Conservation (phyloP, 2,797 vertebrate species). For the Helicolenus hilgendorfi region DNA sequence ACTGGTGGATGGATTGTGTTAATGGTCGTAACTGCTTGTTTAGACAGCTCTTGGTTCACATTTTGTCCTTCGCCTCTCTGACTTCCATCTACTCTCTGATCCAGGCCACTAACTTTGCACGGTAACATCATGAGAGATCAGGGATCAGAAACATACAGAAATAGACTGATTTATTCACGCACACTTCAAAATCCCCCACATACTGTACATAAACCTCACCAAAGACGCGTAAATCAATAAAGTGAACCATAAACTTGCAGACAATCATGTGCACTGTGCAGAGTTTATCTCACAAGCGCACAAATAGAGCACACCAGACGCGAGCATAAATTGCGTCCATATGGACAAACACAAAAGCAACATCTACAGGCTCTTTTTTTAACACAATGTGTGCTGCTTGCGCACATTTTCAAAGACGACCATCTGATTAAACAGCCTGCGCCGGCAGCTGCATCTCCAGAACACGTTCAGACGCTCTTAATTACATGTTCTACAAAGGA, state of each 20-base stretch:
- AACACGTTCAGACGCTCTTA: constrained; percentile 47
- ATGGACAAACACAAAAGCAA: constrained; percentile 57
- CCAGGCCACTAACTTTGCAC: not conserved
- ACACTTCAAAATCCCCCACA: constrained; percentile 18
- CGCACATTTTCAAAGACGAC: constrained; percentile 35
- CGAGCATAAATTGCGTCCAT: constrained; percentile 52
- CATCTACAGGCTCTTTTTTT: constrained; percentile 38
- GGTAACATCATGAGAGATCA: constrained; percentile 5
- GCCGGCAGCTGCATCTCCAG: constrained; percentile 38
- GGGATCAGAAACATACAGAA: constrained; percentile 20
- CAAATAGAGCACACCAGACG: constrained; percentile 17
- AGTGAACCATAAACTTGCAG: constrained; percentile 22
- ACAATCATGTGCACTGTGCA: not conserved
- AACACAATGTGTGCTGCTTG: constrained; percentile 4
- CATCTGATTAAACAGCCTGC: constrained; percentile 54
- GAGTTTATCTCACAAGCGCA: constrained; percentile 9
- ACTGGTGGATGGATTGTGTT: constrained; percentile 32
- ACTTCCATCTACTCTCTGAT: constrained; percentile 26
- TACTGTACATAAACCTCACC: constrained; percentile 27
- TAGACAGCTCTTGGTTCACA: constrained; percentile 8
- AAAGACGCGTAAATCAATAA: constrained; percentile 51
- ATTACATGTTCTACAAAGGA: constrained; percentile 46
- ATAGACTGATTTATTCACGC: constrained; percentile 13
- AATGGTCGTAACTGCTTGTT: constrained; percentile 43
- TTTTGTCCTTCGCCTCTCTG: constrained; percentile 29